These are phyloP conservation scores for Chaetura pelagica DNA, from an alignment of 2,113 vertebrate species.

Conservation along the genomic window DNA sequence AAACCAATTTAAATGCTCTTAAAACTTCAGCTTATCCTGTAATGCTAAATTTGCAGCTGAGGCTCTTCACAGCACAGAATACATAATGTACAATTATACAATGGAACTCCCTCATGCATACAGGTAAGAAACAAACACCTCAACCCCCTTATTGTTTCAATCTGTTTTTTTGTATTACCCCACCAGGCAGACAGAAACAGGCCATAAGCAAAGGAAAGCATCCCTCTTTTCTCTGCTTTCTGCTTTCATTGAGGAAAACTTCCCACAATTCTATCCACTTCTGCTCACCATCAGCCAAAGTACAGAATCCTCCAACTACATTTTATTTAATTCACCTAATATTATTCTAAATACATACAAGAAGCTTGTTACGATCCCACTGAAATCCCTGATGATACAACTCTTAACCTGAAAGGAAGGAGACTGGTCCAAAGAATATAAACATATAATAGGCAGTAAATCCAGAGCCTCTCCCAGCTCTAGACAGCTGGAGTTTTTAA, in stretches of 20 bases:
- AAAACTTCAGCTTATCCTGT: not conserved
- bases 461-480: not conserved
- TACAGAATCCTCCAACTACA: not conserved
- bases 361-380: not conserved
- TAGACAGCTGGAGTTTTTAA: not conserved
- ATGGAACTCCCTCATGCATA: not conserved
- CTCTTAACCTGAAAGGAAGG: not conserved
- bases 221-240: not conserved
- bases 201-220: not conserved
- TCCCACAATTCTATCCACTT: not conserved
- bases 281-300: not conserved
- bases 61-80: not conserved
- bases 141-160: not conserved
- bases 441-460: not conserved
- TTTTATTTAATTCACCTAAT: not conserved
- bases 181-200: not conserved
- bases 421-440: not conserved
- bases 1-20: not conserved
- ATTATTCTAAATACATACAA: not conserved
- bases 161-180: not conserved
- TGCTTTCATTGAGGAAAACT: not conserved
- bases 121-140: not conserved
- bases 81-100: not conserved
- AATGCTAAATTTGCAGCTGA: not conserved
- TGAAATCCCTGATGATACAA: not conserved